Evolutionary conservation across 2,797 vertebrate species (phyloP).

Genomic region (Amphiprion clarkii): DNA sequence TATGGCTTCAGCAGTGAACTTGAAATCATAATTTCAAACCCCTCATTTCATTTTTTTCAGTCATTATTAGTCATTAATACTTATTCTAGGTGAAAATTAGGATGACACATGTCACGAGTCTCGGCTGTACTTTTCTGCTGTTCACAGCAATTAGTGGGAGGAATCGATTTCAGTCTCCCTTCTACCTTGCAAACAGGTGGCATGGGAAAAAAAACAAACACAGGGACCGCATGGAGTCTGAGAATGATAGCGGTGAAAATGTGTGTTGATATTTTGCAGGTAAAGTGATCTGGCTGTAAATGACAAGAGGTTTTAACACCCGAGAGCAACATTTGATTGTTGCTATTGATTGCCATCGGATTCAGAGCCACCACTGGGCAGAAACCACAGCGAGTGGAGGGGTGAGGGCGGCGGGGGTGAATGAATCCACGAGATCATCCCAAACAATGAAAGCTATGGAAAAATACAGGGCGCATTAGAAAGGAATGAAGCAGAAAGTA

Average conservation of each 20-base stretch:
- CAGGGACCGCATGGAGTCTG: slow-evolving; percentile 34
- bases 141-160: slow-evolving; percentile 59
- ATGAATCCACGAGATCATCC: slow-evolving; percentile 31
- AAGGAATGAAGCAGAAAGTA: slow-evolving; percentile 20
- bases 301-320: slow-evolving; percentile 62
- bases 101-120: slow-evolving; percentile 53
- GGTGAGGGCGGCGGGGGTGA: slow-evolving; percentile 38
- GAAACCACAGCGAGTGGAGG: slow-evolving; percentile 51
- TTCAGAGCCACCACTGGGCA: slow-evolving; percentile 57
- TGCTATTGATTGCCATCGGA: slow-evolving; percentile 72
- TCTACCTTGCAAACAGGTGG: slow-evolving; percentile 37
- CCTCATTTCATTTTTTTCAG: neutral
- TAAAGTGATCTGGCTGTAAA: slow-evolving; percentile 58
- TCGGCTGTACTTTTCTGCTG: slow-evolving; percentile 44
- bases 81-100: slow-evolving; percentile 38
- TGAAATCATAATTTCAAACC: slow-evolving; percentile 9
- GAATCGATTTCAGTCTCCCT: slow-evolving; percentile 64
- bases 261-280: slow-evolving; percentile 56
- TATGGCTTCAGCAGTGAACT: neutral
- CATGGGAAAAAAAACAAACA: slow-evolving; percentile 10
- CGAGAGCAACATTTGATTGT: slow-evolving; percentile 69
- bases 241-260: slow-evolving; percentile 44
- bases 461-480: slow-evolving; percentile 20
- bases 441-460: slow-evolving; percentile 24
- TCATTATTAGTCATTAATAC: no score